These are phyloP conservation scores for Agrotis clavis DNA, from an alignment of 2,888 invertebrate species.

Conservation along the genomic window DNA sequence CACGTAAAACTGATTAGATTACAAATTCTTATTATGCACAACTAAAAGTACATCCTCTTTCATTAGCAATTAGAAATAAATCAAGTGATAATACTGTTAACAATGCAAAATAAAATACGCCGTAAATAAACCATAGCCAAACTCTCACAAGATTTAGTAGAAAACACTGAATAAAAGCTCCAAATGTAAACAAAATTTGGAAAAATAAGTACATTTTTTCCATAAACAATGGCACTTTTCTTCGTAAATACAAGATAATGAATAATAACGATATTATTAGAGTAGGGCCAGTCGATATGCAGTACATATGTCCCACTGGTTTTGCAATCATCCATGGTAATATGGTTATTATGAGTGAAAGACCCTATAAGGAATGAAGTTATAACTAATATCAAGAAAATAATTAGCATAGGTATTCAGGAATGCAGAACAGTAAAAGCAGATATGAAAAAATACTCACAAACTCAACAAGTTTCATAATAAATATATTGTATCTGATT, in stretches of 20 bases:
- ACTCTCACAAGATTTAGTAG: constrained; percentile 83
- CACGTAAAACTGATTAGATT: constrained; percentile 54
- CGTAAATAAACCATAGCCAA: constrained; percentile 87
- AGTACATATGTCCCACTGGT: constrained; percentile 88
- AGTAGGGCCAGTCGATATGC: constrained; percentile 87
- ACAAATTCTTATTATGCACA: constrained; percentile 76
- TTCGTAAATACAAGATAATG: constrained; percentile 83
- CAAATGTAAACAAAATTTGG: constrained; percentile 88
- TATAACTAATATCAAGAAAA: constrained; percentile 52
- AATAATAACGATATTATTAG: constrained; percentile 85
- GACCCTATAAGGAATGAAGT: constrained; percentile 80
- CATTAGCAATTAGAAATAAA: constrained; percentile 87
- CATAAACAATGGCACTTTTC: constrained; percentile 87
- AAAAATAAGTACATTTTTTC: constrained; percentile 89
- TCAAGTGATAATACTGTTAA: constrained; percentile 82
- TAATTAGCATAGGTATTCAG: constrained; percentile 37
- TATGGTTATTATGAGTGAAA: constrained; percentile 79
- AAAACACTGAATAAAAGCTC: constrained; percentile 88
- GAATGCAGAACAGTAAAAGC: constrained; percentile 34
- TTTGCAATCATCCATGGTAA: constrained; percentile 79
- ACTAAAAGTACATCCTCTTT: constrained; percentile 89
- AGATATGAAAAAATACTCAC: constrained; percentile 78
- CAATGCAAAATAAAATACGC: constrained; percentile 83
- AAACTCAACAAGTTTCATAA: constrained; percentile 88
- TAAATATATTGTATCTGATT: constrained; percentile 87